Conservation (phyloP, 2,888 invertebrate species). For the Cerastis rubricosa region DNA sequence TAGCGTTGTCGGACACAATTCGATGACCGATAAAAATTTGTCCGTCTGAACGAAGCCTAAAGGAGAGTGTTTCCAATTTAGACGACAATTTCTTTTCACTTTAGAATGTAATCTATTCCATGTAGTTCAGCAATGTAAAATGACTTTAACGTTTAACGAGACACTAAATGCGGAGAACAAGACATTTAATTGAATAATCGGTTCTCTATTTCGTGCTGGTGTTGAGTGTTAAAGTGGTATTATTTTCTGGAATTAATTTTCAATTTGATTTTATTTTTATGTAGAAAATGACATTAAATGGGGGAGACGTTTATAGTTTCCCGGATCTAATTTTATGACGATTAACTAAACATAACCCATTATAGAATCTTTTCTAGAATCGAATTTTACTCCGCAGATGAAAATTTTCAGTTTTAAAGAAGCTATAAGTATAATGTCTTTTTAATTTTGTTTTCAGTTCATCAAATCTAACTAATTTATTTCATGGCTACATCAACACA, state of each 20-base stretch:
- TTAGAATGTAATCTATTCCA: constrained; percentile 62
- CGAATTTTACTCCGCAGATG: background rate
- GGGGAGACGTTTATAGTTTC: constrained; percentile 15
- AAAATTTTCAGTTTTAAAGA: background rate
- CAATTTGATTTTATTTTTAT: constrained; percentile 34
- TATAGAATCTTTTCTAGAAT: background rate
- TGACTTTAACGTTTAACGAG: constrained; percentile 65
- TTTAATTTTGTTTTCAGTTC: background rate
- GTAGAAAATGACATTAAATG: constrained; percentile 3
- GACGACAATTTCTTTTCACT: constrained; percentile 61
- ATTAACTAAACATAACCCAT: background rate
- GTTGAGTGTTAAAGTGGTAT: constrained; percentile 35
- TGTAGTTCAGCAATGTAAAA: constrained; percentile 55
- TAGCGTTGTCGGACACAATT: constrained; percentile 24
- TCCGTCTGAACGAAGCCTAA: constrained; percentile 19
- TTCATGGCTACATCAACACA: constrained; percentile 24
- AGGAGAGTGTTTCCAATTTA: constrained; percentile 62
- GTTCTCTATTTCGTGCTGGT: constrained; percentile 37
- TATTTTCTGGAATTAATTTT: constrained; percentile 42
- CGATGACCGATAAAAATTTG: constrained; percentile 31
- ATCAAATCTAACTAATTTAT: background rate
- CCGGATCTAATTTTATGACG: background rate
- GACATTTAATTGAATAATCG: constrained; percentile 62
- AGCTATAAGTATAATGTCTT: background rate
- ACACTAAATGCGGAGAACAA: constrained; percentile 52